Percentiles rank a stretch among this genome's conserved stretches.
phyloP scores from a whole-genome alignment of 2,797 vertebrate genomes.

The Babyrousa celebensis region DNA sequence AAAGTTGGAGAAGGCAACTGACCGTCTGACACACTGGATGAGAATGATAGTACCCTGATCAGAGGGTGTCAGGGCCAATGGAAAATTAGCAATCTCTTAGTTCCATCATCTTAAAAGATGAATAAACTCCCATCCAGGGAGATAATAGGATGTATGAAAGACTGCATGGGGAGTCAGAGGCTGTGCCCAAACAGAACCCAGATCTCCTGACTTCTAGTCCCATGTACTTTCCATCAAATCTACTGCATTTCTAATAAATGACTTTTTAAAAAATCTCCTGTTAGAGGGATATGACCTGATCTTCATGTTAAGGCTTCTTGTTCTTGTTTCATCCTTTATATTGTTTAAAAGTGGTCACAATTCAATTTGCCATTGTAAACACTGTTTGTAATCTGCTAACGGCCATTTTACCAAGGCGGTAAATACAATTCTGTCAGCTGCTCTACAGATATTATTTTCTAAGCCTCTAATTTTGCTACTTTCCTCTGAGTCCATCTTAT shows the following conservation, averaged over 20 bases:
- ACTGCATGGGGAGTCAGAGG: not conserved
- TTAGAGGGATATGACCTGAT: not conserved
- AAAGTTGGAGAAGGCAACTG: not conserved
- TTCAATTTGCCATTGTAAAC: not conserved
- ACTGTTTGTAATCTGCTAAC: not conserved
- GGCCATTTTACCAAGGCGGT: not conserved
- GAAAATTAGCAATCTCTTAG: not conserved
- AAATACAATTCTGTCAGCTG: not conserved
- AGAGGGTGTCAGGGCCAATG: not conserved
- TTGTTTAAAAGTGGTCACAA: not conserved
- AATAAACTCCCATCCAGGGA: not conserved
- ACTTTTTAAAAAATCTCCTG: not conserved
- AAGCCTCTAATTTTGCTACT: conserved; percentile 28
- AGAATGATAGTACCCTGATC: not conserved
- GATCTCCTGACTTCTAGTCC: not conserved
- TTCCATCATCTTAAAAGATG: not conserved
- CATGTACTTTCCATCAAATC: not conserved
- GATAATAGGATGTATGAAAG: accelerated
- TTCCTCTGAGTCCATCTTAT: conserved; percentile 12
- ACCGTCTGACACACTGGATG: not conserved
- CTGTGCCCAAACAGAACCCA: not conserved
- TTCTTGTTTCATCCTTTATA: not conserved
- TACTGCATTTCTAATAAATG: not conserved
- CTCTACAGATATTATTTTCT: conserved; percentile 27
- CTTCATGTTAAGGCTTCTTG: not conserved